Conservation (phyloP, 92 coral and sea anemone species). For the Desmophyllum pertusum region DNA sequence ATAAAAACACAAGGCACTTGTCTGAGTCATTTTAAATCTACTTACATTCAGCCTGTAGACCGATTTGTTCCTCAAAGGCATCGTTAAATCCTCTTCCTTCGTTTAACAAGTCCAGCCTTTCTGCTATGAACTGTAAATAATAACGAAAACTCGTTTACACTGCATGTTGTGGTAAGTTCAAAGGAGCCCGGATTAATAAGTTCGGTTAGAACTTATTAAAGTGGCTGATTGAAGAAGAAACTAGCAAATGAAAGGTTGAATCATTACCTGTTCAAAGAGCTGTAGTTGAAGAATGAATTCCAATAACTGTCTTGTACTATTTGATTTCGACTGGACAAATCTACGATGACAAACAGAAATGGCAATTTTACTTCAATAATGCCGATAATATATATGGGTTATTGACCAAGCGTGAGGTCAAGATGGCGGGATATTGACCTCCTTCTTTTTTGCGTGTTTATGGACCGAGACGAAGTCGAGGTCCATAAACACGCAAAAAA, state of each 20-base stretch:
- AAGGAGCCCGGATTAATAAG: too few relatives aligned
- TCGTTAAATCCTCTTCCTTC: conserved; percentile 90
- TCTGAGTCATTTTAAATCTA: too few relatives aligned
- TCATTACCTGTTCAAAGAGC: conserved; percentile 87
- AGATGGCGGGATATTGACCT: too few relatives aligned
- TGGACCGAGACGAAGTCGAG: too few relatives aligned
- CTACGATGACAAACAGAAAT: conserved; percentile 37
- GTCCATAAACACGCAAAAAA: too few relatives aligned
- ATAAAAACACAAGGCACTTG: neutral
- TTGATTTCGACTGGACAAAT: conserved; percentile 79
- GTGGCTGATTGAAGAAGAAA: neutral
- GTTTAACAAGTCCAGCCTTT: conserved; percentile 83
- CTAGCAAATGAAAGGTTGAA: neutral
- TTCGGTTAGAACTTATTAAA: too few relatives aligned
- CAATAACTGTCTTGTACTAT: conserved; percentile 69
- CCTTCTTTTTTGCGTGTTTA: too few relatives aligned
- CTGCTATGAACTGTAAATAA: conserved; percentile 73
- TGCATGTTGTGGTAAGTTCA: neutral
- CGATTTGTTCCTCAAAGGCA: conserved; percentile 92
- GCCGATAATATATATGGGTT: too few relatives aligned
- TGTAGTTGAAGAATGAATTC: conserved; percentile 84
- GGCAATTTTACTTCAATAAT: neutral
- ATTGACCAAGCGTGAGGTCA: too few relatives aligned
- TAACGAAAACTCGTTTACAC: neutral
- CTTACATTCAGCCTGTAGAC: conserved; percentile 93